phyloP scores from a whole-genome alignment of 2,888 invertebrate species.

The Bembecia ichneumoniformis region DNA sequence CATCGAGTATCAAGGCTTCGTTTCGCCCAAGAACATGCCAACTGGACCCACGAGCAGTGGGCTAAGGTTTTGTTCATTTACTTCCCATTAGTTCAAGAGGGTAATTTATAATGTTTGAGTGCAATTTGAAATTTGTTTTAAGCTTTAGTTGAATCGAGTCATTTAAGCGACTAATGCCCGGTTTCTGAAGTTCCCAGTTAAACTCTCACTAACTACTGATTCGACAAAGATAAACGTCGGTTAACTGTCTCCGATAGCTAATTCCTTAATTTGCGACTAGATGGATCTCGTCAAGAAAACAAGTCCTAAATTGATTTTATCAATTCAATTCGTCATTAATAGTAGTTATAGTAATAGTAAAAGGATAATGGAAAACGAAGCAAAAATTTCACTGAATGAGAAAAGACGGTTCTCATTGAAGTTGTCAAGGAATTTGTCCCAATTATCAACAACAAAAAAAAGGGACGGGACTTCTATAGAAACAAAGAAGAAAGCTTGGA shows the following conservation, averaged over 20 bases:
- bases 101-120: too few relatives aligned
- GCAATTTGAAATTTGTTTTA: too few relatives aligned
- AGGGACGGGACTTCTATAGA: constrained; percentile 4
- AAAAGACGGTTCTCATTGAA: constrained; percentile 9
- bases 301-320: neutral
- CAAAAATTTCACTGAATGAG: constrained; percentile 10
- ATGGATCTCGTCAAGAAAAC: neutral
- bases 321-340: neutral
- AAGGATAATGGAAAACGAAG: constrained; percentile 7
- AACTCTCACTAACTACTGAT: too few relatives aligned
- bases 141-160: too few relatives aligned
- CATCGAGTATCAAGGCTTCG: too few relatives aligned
- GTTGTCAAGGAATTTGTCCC: constrained; percentile 7
- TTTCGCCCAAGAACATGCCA: too few relatives aligned
- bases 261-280: neutral
- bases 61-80: too few relatives aligned
- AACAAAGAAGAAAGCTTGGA: neutral
- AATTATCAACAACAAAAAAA: constrained; percentile 9
- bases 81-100: too few relatives aligned
- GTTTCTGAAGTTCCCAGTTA: too few relatives aligned
- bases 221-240: too few relatives aligned
- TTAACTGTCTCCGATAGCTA: neutral
- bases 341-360: neutral
- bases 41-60: too few relatives aligned
- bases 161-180: too few relatives aligned